phyloP scores from a whole-genome alignment of 1,140 invertebrate species.

The Lucilia cuprina region DNA sequence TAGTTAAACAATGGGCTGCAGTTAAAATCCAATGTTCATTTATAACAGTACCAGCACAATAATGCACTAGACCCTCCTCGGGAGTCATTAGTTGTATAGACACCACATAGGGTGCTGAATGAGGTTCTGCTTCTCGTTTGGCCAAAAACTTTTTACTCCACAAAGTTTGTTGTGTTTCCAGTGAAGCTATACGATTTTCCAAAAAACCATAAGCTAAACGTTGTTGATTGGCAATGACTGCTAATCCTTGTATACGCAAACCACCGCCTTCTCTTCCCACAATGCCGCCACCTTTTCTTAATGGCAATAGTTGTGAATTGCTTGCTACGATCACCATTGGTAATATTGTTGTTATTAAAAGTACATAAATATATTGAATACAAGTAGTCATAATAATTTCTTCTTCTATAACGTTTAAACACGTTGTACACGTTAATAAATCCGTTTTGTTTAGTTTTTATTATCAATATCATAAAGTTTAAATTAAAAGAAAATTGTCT shows the following conservation, averaged over 20 bases:
- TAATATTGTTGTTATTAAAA: slow-evolving; percentile 35
- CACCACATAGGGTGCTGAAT: slow-evolving; percentile 60
- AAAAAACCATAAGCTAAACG: slow-evolving; percentile 47
- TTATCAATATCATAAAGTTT: not conserved
- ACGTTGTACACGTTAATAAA: slow-evolving; percentile 26
- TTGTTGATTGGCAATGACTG: not conserved
- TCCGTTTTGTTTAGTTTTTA: slow-evolving; percentile 19
- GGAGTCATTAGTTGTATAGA: slow-evolving; percentile 57
- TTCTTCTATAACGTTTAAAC: slow-evolving; percentile 36
- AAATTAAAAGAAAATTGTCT: not conserved
- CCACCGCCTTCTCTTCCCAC: not conserved
- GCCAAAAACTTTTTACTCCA: slow-evolving; percentile 57
- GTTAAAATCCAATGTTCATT: slow-evolving; percentile 60
- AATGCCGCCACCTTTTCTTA: slow-evolving; percentile 24
- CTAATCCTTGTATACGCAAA: not conserved
- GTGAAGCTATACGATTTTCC: slow-evolving; percentile 48
- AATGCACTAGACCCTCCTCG: slow-evolving; percentile 54
- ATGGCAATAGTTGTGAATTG: slow-evolving; percentile 44
- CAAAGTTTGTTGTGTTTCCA: slow-evolving; percentile 42
- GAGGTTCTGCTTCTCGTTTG: slow-evolving; percentile 54
- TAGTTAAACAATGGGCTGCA: slow-evolving; percentile 57
- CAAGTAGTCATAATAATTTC: slow-evolving; percentile 23
- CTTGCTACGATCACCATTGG: slow-evolving; percentile 52
- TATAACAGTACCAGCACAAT: slow-evolving; percentile 59
- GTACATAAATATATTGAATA: slow-evolving; percentile 13